Percentiles rank a stretch among this genome's conserved stretches.
Evolutionary conservation across 1,140 invertebrate genomes (phyloP).

Genomic region (Polypedilum pembai): DNA sequence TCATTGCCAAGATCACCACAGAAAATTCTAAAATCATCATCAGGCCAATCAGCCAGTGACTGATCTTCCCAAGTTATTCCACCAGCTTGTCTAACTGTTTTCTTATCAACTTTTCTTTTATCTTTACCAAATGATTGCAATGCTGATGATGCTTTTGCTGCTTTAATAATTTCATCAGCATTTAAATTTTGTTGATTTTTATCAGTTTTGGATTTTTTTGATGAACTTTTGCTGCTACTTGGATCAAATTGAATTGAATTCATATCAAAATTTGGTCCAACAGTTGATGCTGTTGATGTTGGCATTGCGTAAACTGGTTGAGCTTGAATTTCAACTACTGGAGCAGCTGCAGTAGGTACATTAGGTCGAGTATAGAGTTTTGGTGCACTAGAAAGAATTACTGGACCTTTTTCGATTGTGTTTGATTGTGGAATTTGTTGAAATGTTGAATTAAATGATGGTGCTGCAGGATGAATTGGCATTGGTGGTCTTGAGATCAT

Average conservation of each 20-base stretch:
- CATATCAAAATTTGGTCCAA: slow-evolving; percentile 48
- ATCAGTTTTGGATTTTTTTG: slow-evolving; percentile 58
- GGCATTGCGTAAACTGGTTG: slow-evolving; percentile 38
- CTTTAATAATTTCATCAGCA: slow-evolving; percentile 55
- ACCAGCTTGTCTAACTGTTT: slow-evolving; percentile 78
- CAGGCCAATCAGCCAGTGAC: slow-evolving; percentile 85
- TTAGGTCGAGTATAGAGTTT: slow-evolving; percentile 50
- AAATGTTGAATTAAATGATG: slow-evolving; percentile 43
- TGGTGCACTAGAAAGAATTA: slow-evolving; percentile 54
- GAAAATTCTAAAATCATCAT: slow-evolving; percentile 96
- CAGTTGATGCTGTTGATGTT: slow-evolving; percentile 44
- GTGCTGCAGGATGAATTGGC: slow-evolving; percentile 49
- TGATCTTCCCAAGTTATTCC: slow-evolving; percentile 91
- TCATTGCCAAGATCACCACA: slow-evolving; percentile 99
- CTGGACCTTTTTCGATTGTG: slow-evolving; percentile 46
- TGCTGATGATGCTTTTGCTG: slow-evolving; percentile 51
- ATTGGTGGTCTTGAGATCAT: slow-evolving; percentile 44
- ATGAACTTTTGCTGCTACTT: slow-evolving; percentile 51
- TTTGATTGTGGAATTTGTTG: slow-evolving; percentile 44
- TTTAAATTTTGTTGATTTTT: slow-evolving; percentile 54
- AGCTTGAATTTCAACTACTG: slow-evolving; percentile 41
- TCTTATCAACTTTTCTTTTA: slow-evolving; percentile 55
- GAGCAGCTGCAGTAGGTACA: slow-evolving; percentile 36
- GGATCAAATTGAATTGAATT: slow-evolving; percentile 50
- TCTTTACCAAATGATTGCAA: slow-evolving; percentile 47